A percentile compares a stretch with the other conserved stretches of the same genome.
Conservation (phyloP, 2,797 vertebrate species). For the Vipera ursinii region DNA sequence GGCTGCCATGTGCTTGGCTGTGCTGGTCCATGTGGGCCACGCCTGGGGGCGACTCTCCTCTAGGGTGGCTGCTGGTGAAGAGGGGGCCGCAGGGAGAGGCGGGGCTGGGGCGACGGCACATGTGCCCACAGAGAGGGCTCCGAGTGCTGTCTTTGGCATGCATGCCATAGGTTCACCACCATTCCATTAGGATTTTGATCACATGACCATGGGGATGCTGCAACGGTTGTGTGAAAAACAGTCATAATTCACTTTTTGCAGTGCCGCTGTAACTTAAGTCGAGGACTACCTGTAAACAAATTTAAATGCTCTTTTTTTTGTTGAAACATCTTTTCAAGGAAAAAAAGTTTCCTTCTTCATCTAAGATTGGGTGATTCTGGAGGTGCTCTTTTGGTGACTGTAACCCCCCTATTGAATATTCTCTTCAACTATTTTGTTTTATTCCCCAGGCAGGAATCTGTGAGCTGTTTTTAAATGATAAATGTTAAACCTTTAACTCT, state of each 20-base stretch:
- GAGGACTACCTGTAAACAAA: background rate
- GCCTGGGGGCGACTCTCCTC: too few species aligned
- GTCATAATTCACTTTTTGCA: background rate
- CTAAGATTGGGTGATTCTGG: background rate
- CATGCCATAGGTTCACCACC: too few species aligned
- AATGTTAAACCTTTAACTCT: background rate
- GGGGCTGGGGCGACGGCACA: too few species aligned
- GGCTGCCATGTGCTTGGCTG: too few species aligned
- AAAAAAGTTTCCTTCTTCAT: background rate
- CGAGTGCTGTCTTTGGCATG: too few species aligned
- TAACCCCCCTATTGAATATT: background rate
- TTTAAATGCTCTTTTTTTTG: background rate
- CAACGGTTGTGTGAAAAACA: background rate
- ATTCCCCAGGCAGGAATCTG: background rate
- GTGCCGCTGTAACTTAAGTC: background rate
- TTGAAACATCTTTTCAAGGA: background rate
- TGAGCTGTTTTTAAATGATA: background rate
- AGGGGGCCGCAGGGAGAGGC: too few species aligned
- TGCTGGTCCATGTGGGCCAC: too few species aligned
- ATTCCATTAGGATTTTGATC: background rate
- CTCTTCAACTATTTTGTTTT: background rate
- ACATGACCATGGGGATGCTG: background rate
- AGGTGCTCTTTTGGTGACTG: background rate
- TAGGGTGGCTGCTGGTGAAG: too few species aligned
- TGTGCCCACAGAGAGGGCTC: too few species aligned